phyloP scores from a whole-genome alignment of 2,888 invertebrate species.

The Eristalis pertinax region DNA sequence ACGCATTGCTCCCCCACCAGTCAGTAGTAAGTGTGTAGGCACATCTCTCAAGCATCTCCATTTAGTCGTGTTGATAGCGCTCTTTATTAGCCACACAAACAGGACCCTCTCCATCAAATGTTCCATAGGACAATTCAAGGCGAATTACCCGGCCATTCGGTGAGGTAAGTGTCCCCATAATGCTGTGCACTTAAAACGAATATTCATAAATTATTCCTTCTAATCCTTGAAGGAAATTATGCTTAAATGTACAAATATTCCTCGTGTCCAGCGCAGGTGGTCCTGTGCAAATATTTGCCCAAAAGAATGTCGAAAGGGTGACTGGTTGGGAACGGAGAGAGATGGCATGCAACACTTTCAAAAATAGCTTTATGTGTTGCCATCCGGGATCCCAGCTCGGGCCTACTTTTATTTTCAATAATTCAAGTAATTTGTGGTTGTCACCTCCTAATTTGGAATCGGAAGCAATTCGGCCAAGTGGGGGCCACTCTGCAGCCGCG shows the following conservation, averaged over 20 bases:
- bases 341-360: too few species aligned
- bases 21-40: not conserved
- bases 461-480: too few species aligned
- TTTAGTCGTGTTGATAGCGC: constrained; percentile 5
- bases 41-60: constrained; percentile 15
- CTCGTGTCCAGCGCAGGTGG: not conserved
- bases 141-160: constrained; percentile 24
- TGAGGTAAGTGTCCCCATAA: constrained; percentile 42
- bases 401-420: too few species aligned
- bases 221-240: constrained; percentile 28
- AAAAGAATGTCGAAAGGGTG: not conserved
- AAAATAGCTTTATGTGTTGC: too few species aligned
- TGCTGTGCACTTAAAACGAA: constrained; percentile 2
- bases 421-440: too few species aligned
- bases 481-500: too few species aligned
- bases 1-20: too few species aligned
- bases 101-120: constrained; percentile 35
- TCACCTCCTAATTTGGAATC: too few species aligned
- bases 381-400: too few species aligned
- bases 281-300: not conserved
- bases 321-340: not conserved
- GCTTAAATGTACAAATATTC: constrained; percentile 29
- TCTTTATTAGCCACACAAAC: constrained; percentile 41
- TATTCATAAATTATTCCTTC: constrained; percentile 36
- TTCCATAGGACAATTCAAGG: constrained; percentile 21